Evolutionary conservation across 2,888 invertebrate genomes (phyloP).

Genomic region (Isoperla grammatica): DNA sequence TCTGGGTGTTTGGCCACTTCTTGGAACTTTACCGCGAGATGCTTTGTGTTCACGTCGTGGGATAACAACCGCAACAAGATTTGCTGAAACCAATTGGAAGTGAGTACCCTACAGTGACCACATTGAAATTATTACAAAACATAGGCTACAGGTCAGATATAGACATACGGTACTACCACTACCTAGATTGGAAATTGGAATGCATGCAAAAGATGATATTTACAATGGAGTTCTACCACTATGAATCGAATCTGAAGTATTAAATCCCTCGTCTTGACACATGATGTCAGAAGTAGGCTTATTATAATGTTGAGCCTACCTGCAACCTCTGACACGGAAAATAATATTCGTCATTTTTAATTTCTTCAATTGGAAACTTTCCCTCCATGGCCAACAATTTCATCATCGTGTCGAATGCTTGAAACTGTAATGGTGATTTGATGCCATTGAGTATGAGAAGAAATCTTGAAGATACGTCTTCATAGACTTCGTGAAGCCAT

Average conservation of each 20-base stretch:
- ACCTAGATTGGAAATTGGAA: too few species aligned
- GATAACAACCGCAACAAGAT: conserved; percentile 61
- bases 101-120: background rate
- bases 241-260: too few species aligned
- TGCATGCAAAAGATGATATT: too few species aligned
- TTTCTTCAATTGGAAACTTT: conserved; percentile 55
- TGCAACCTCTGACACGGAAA: conserved; percentile 65
- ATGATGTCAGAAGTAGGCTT: too few species aligned
- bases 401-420: conserved; percentile 66
- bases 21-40: conserved; percentile 62
- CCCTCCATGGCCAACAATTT: conserved; percentile 69
- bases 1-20: conserved; percentile 71
- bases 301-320: conserved; percentile 38
- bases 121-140: too few species aligned
- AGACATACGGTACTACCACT: too few species aligned
- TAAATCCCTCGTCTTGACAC: too few species aligned
- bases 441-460: conserved; percentile 53
- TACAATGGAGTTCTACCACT: too few species aligned
- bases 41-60: conserved; percentile 53
- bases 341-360: conserved; percentile 48
- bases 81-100: conserved; percentile 43
- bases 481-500: conserved; percentile 67
- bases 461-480: conserved; percentile 55
- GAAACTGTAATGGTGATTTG: conserved; percentile 48
- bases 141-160: too few species aligned